Evolutionary conservation across 2,797 vertebrate species (phyloP).

Genomic region (Hapalemur alaotrensis): DNA sequence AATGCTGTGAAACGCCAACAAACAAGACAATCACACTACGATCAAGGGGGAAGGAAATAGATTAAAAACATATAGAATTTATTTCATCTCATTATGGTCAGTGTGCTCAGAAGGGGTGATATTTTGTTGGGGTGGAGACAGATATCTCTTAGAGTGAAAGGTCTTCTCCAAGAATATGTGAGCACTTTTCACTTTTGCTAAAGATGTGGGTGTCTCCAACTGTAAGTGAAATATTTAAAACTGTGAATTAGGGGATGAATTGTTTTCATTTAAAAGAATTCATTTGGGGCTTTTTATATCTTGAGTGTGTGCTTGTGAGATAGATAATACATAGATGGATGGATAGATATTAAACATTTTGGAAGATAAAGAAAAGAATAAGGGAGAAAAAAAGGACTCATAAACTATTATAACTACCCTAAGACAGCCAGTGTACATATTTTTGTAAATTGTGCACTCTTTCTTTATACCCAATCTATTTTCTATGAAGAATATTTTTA

Average conservation of each 20-base stretch:
- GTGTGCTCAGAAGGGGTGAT: background rate
- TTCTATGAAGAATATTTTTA: background rate
- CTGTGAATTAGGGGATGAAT: background rate
- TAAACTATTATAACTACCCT: background rate
- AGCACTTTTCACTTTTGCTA: conserved; percentile 17
- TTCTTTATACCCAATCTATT: conserved; percentile 7
- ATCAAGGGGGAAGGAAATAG: background rate
- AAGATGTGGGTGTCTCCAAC: background rate
- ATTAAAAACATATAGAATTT: conserved; percentile 43
- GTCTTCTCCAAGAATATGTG: background rate
- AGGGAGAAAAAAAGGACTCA: background rate
- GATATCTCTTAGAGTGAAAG: conserved; percentile 19
- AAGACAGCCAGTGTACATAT: background rate
- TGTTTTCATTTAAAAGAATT: background rate
- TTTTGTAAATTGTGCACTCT: conserved; percentile 17
- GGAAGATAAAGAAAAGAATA: conserved; percentile 10
- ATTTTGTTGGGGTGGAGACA: background rate
- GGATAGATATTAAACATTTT: conserved; percentile 3
- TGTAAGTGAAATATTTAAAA: conserved; percentile 31
- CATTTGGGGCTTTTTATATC: background rate
- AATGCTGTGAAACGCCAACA: conserved; percentile 39
- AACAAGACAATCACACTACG: conserved; percentile 40
- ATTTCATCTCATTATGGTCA: background rate
- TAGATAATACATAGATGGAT: background rate
- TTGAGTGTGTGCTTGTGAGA: background rate